These are phyloP conservation scores for Poecilus cupreus DNA, from an alignment of 2,888 invertebrate genomes.

Conservation along the genomic window DNA sequence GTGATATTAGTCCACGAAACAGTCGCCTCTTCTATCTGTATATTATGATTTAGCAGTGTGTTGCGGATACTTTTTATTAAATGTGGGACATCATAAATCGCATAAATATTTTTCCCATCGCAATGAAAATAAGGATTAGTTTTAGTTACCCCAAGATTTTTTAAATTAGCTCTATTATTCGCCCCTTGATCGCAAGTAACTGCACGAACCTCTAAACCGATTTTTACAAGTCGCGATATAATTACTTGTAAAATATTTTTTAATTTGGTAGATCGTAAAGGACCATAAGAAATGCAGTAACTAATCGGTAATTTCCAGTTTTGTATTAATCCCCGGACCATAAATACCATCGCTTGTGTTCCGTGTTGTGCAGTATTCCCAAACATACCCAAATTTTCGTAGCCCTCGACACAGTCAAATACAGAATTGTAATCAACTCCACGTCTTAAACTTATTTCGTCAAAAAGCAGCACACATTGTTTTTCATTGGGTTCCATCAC, in stretches of 20 bases:
- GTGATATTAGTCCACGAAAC: slow-evolving; percentile 58
- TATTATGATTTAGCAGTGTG: slow-evolving; percentile 58
- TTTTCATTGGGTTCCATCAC: not conserved
- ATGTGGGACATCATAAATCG: slow-evolving; percentile 61
- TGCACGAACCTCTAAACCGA: slow-evolving; percentile 50
- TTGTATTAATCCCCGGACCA: slow-evolving; percentile 59
- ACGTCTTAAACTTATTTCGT: not conserved
- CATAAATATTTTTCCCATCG: too few relatives aligned
- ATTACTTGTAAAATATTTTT: slow-evolving; percentile 50
- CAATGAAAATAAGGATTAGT: slow-evolving; percentile 49
- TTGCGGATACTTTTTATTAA: slow-evolving; percentile 60
- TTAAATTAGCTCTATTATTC: slow-evolving; percentile 59
- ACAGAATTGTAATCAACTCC: not conserved
- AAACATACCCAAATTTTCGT: not conserved
- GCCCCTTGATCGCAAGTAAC: slow-evolving; percentile 63
- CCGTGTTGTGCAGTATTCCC: too few relatives aligned
- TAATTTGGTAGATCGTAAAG: slow-evolving; percentile 49
- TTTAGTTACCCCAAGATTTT: slow-evolving; percentile 56
- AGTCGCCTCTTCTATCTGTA: slow-evolving; percentile 29
- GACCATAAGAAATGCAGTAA: slow-evolving; percentile 60
- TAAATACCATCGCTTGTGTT: slow-evolving; percentile 56
- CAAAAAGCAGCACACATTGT: not conserved
- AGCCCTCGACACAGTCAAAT: not conserved
- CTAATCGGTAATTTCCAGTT: slow-evolving; percentile 62
- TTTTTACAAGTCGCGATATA: slow-evolving; percentile 45